Base-by-base conservation (phyloP, 2,888 invertebrate genomes). In the Rhabditoides inermis region DNA sequence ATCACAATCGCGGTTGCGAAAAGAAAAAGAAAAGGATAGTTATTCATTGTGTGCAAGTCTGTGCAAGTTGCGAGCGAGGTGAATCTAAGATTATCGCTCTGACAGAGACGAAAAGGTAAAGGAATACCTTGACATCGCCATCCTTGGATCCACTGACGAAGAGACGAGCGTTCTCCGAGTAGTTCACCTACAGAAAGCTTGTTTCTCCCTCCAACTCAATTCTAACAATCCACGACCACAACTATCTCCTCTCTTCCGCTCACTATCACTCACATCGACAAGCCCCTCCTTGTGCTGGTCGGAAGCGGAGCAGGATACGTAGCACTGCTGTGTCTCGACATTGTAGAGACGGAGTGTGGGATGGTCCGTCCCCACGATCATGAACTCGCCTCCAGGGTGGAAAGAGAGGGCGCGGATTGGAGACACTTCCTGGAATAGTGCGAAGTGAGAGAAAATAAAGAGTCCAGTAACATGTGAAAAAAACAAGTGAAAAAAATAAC, bases 241-340 rank as follows among this genome's bases (percentile, higher is more conserved):
- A n/a, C n/a, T n/a, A n/a, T n/a, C n/a, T n/a, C n/a, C n/a, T n/a
- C n/a, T n/a, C n/a, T n/a, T n/a, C n/a, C n/a, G n/a, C n/a, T n/a
- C n/a, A n/a, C n/a, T n/a, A 27, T 25, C 40, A 55, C 65, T 56
- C 53, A 78, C 78, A 64, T 76, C 73, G 22, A 79, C 80, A 0
- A 83, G 70, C 2, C 80, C 68, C 6, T 73, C 78, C 32, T 68
- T 75, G 68, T 82, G 82, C 58, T 82, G 82, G 65, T 82, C 81
- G 91, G 88, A 76, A 90, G 85, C 36, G 88, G 44, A 44, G 51
- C 45, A 51, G 45, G 23, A 37, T 86, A 94, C 94, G 80, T 87
- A 98, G 77, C 94, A 94, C 76, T 92, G 92, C 32, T 88, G 85
- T 0, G 95, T 95, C 63, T 88, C 90, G 36, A 91, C 86, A 78